Evolutionary conservation across 2,113 vertebrate genomes (phyloP).

Genomic region (Erythrocercus mccallii): DNA sequence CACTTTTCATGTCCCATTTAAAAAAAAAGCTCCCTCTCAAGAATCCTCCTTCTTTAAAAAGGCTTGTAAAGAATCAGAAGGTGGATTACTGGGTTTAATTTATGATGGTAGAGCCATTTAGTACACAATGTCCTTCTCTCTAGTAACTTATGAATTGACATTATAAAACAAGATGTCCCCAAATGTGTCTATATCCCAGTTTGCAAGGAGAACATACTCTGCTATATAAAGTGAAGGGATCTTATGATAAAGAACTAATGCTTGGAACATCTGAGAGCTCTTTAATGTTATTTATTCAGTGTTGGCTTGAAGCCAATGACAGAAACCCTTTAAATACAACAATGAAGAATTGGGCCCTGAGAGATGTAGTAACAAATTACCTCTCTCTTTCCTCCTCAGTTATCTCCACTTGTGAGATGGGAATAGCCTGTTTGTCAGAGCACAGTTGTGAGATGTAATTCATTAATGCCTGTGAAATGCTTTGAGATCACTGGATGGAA

Average conservation of each 20-base stretch:
- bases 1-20: not conserved
- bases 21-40: not conserved
- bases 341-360: not conserved
- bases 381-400: constrained; percentile 20
- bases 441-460: constrained; percentile 35
- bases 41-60: not conserved
- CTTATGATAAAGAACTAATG: not conserved
- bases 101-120: not conserved
- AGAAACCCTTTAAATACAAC: not conserved
- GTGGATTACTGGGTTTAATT: not conserved
- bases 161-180: not conserved
- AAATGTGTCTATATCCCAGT: not conserved
- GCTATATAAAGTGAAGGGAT: not conserved
- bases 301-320: not conserved
- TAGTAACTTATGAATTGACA: not conserved
- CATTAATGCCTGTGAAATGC: constrained; percentile 30
- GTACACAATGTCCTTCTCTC: not conserved
- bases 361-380: constrained; percentile 29
- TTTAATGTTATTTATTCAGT: constrained; percentile 22
- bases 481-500: constrained; percentile 17
- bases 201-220: not conserved
- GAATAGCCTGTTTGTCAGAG: constrained; percentile 28
- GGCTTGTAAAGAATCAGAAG: not conserved
- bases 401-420: constrained; percentile 38
- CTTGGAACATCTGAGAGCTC: not conserved